phyloP scores from a whole-genome alignment of 2,113 vertebrate genomes.

The Brachypteracias leptosomus region DNA sequence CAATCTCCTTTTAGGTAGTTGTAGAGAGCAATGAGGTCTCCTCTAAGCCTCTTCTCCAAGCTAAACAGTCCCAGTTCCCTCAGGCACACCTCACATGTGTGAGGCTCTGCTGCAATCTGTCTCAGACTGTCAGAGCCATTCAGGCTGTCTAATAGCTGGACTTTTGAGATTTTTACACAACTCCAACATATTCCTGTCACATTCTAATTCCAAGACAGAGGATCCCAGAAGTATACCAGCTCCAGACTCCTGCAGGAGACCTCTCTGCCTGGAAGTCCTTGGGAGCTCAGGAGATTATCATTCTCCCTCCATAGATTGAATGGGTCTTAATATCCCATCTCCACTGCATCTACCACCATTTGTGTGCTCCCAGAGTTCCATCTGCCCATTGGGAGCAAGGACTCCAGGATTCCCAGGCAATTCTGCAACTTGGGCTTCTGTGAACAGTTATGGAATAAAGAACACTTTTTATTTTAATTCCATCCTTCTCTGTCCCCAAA shows the following conservation, averaged over 20 bases:
- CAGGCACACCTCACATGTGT: too few species aligned
- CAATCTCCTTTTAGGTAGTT: too few species aligned
- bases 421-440: not conserved
- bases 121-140: not conserved
- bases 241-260: not conserved
- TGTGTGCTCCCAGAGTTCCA: not conserved
- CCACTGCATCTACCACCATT: not conserved
- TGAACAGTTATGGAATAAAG: not conserved
- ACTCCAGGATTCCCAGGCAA: not conserved
- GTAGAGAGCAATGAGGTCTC: too few species aligned
- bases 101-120: not conserved
- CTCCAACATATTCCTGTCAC: not conserved
- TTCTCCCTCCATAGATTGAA: not conserved
- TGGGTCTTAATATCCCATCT: not conserved
- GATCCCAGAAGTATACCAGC: rapidly evolving
- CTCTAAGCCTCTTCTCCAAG: too few species aligned
- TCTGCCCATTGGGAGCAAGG: not conserved
- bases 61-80: too few species aligned
- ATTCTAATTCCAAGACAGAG: not conserved
- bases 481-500: not conserved
- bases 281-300: not conserved
- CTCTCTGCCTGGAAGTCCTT: not conserved
- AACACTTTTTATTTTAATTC: not conserved
- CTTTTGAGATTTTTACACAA: not conserved
- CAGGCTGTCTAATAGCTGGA: not conserved